Conservation (phyloP, 2,888 invertebrate genomes). For the Aspidiotus destructor region DNA sequence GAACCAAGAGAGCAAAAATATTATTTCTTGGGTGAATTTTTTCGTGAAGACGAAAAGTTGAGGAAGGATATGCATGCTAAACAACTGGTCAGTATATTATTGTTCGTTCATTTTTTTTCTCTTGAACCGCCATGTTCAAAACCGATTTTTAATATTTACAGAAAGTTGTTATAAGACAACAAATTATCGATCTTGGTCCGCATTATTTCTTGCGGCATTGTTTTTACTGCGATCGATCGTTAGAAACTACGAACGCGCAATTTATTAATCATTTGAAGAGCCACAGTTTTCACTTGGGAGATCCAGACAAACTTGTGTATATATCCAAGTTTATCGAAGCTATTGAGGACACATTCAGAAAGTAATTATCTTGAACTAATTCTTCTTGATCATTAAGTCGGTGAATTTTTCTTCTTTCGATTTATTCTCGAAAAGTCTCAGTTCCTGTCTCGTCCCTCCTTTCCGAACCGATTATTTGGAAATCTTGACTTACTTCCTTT, state of each 20-base stretch:
- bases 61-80: conserved; percentile 59
- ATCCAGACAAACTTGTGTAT: conserved; percentile 84
- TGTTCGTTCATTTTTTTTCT: background rate
- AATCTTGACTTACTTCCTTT: too few relatives aligned
- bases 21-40: conserved; percentile 66
- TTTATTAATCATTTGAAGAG: conserved; percentile 75
- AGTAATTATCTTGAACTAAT: conserved; percentile 42
- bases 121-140: background rate
- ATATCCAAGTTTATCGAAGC: conserved; percentile 71
- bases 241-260: conserved; percentile 53
- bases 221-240: conserved; percentile 66
- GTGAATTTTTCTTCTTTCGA: background rate
- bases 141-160: background rate
- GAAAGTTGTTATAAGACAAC: conserved; percentile 27
- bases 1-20: conserved; percentile 52
- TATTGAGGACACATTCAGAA: conserved; percentile 66
- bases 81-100: conserved; percentile 47
- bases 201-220: conserved; percentile 82
- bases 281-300: conserved; percentile 85
- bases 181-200: conserved; percentile 58
- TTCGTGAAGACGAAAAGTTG: conserved; percentile 70
- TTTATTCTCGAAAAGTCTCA: too few relatives aligned
- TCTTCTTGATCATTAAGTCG: background rate
- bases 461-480: too few relatives aligned
- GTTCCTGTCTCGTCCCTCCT: too few relatives aligned